Evolutionary conservation across 1,140 invertebrate species (phyloP).

Genomic region (Coelopa frigida): DNA sequence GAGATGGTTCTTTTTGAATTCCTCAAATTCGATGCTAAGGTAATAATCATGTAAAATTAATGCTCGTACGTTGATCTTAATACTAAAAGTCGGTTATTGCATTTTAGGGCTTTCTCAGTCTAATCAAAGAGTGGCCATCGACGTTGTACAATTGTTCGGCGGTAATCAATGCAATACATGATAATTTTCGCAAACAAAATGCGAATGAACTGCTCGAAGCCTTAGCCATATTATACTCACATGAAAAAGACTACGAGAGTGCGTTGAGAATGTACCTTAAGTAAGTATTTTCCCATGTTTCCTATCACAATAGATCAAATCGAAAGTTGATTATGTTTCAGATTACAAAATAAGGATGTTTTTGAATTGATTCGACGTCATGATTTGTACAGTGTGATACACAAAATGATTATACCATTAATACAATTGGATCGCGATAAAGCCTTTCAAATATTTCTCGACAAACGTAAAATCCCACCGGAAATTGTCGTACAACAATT

Average conservation of each 20-base stretch:
- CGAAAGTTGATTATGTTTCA: slow-evolving; percentile 38
- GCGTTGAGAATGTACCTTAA: slow-evolving; percentile 88
- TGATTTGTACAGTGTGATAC: slow-evolving; percentile 71
- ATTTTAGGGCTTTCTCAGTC: slow-evolving; percentile 81
- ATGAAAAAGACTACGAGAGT: slow-evolving; percentile 86
- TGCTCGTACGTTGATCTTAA: too few species aligned
- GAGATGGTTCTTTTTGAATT: slow-evolving; percentile 95
- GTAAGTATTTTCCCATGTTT: slow-evolving; percentile 46
- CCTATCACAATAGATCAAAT: slow-evolving; percentile 1
- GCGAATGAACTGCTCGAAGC: slow-evolving; percentile 74
- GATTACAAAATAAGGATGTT: slow-evolving; percentile 75
- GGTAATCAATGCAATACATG: slow-evolving; percentile 78
- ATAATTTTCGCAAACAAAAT: slow-evolving; percentile 64
- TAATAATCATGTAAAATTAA: too few species aligned
- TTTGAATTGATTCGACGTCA: slow-evolving; percentile 82
- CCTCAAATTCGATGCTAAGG: slow-evolving; percentile 70
- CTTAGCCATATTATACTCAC: slow-evolving; percentile 84
- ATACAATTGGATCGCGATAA: slow-evolving; percentile 83
- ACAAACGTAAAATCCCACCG: slow-evolving; percentile 71
- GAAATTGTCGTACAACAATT: slow-evolving; percentile 78
- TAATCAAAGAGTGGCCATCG: slow-evolving; percentile 83
- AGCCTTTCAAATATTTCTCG: slow-evolving; percentile 76
- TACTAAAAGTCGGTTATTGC: too few species aligned
- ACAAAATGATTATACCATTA: slow-evolving; percentile 80
- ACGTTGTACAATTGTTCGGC: slow-evolving; percentile 79